Conservation (phyloP, 2,888 invertebrate genomes). For the Hyles lineata region DNA sequence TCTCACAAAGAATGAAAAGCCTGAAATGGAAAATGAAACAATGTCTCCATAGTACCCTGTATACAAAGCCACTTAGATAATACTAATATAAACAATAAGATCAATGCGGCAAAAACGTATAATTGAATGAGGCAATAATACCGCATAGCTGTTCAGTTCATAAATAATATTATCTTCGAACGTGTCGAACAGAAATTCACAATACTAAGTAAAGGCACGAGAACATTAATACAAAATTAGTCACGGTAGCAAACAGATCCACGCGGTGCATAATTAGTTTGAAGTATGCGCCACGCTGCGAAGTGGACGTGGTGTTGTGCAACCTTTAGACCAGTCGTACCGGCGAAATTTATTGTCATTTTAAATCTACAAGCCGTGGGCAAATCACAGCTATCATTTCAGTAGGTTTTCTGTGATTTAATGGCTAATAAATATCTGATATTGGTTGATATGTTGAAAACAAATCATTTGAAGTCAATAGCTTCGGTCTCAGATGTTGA, state of each 20-base stretch:
- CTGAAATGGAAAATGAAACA: too few species aligned
- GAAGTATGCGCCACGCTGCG: slow-evolving; percentile 7
- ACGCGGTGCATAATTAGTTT: slow-evolving; percentile 17
- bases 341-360: slow-evolving; percentile 19
- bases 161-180: slow-evolving; percentile 2
- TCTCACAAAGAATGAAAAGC: too few species aligned
- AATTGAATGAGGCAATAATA: slow-evolving; percentile 1
- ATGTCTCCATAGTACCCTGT: too few species aligned
- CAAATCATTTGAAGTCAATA: too few species aligned
- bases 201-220: slow-evolving; percentile 1
- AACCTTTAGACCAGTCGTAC: slow-evolving; percentile 15
- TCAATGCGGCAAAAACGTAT: not conserved
- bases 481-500: too few species aligned
- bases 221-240: slow-evolving; percentile 25
- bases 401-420: not conserved
- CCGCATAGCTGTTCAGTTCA: not conserved
- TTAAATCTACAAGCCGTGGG: slow-evolving; percentile 16
- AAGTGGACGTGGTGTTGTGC: slow-evolving; percentile 8
- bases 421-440: too few species aligned
- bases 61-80: too few species aligned
- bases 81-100: too few species aligned
- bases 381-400: not conserved
- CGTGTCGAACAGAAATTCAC: slow-evolving; percentile 11
- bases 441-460: too few species aligned
- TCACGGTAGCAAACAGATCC: slow-evolving; percentile 21